A percentile compares a stretch with the other conserved stretches of the same genome.
phyloP scores from a whole-genome alignment of 1,140 invertebrate species.

The Aradophagus sp. region DNA sequence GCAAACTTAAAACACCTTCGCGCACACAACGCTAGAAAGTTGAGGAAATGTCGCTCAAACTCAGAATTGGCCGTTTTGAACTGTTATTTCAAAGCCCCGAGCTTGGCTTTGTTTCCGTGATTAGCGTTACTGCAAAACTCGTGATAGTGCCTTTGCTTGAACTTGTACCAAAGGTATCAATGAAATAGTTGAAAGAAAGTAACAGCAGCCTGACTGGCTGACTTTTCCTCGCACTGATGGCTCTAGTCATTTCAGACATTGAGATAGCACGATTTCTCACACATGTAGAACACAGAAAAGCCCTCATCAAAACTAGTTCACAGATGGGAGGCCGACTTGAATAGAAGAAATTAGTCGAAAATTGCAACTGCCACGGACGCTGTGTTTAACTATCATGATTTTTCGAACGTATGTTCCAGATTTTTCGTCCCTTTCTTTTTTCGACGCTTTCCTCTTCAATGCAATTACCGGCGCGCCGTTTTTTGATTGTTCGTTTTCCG shows the following conservation, averaged over 20 bases:
- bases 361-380: conserved; percentile 30
- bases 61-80: conserved; percentile 16
- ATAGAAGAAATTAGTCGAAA: conserved; percentile 60
- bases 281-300: conserved; percentile 39
- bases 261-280: conserved; percentile 29
- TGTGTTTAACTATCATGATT: conserved; percentile 33
- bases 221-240: conserved; percentile 29
- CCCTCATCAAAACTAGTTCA: conserved; percentile 61
- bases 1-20: not conserved
- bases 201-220: conserved; percentile 22
- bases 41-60: not conserved
- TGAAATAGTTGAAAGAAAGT: conserved; percentile 44
- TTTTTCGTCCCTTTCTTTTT: conserved; percentile 10
- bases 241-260: conserved; percentile 31
- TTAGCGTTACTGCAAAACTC: conserved; percentile 27
- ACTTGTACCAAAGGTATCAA: conserved; percentile 43
- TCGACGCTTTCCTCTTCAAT: conserved; percentile 4
- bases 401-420: conserved; percentile 16
- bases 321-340: conserved; percentile 50
- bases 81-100: conserved; percentile 26
- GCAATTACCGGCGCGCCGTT: no score
- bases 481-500: no score
- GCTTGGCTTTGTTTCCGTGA: conserved; percentile 23
- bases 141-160: conserved; percentile 20
- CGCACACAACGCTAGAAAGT: not conserved